Conservation (phyloP, 2,113 vertebrate species). For the Menura novaehollandiae region DNA sequence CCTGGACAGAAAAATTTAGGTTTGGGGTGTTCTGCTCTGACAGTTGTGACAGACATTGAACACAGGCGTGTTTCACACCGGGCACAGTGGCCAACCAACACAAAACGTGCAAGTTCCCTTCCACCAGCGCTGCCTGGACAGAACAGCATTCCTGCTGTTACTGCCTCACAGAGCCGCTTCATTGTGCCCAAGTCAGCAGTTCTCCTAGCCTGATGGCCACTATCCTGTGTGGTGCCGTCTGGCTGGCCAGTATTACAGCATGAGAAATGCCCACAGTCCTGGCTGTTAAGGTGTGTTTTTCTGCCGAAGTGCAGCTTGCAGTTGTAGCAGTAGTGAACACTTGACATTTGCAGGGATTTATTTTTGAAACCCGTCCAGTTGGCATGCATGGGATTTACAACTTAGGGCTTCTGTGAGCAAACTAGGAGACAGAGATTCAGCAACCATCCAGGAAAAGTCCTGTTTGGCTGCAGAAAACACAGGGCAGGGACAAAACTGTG, state of each 20-base stretch:
- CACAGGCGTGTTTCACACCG: neutral
- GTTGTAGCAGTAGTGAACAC: neutral
- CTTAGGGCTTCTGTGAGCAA: neutral
- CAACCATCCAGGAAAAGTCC: neutral
- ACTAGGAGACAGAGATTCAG: neutral
- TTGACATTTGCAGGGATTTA: neutral
- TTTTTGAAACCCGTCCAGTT: neutral
- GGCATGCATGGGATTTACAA: neutral
- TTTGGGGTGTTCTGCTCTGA: constrained; percentile 7
- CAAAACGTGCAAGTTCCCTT: neutral
- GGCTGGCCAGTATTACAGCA: neutral
- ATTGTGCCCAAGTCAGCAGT: neutral
- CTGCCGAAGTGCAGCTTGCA: neutral
- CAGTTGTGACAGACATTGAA: constrained; percentile 74
- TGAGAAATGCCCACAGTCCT: neutral
- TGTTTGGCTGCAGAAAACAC: neutral
- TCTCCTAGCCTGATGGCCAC: neutral
- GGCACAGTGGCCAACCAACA: neutral
- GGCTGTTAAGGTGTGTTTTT: neutral
- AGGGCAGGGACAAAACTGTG: neutral
- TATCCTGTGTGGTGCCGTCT: neutral
- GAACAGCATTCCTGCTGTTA: neutral
- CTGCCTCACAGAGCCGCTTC: rapidly evolving
- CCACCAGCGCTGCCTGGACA: rapidly evolving
- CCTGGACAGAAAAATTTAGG: neutral